Evolutionary conservation across 1,140 invertebrate species (phyloP).

Genomic region (Plectus sambesii): DNA sequence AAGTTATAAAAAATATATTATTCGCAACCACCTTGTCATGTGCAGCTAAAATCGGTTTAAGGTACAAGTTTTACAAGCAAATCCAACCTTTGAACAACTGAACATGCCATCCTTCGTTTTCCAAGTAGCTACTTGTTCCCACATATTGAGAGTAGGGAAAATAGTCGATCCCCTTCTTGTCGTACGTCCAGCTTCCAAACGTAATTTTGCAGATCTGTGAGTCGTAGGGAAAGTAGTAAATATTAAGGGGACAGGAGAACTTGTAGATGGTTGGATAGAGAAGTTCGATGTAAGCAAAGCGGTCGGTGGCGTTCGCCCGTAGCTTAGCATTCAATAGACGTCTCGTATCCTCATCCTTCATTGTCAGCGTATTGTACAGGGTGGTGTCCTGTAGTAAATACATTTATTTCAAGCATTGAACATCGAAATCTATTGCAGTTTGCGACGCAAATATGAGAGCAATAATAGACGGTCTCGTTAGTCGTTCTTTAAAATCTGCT

Average conservation of each 20-base stretch:
- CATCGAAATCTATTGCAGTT: slow-evolving; percentile 7
- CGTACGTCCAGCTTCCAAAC: slow-evolving; percentile 51
- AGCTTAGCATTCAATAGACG: slow-evolving; percentile 42
- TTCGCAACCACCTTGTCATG: too few relatives aligned
- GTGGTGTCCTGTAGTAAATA: slow-evolving; percentile 2
- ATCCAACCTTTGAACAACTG: slow-evolving; percentile 13
- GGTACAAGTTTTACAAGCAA: too few relatives aligned
- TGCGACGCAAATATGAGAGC: slow-evolving; percentile 10
- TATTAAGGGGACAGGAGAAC: slow-evolving; percentile 40
- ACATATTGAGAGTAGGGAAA: slow-evolving; percentile 36
- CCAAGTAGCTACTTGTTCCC: slow-evolving; percentile 39
- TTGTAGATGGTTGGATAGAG: slow-evolving; percentile 44
- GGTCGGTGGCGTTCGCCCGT: slow-evolving; percentile 30
- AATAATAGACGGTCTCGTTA: too few relatives aligned
- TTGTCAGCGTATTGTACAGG: slow-evolving; percentile 26
- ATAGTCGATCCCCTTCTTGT: slow-evolving; percentile 44
- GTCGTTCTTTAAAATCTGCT: too few relatives aligned
- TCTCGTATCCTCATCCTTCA: slow-evolving; percentile 45
- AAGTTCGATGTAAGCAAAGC: slow-evolving; percentile 34
- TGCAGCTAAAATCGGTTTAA: too few relatives aligned
- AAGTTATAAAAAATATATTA: too few relatives aligned
- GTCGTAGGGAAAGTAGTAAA: slow-evolving; percentile 40
- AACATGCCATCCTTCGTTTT: slow-evolving; percentile 44
- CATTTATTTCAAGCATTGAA: background rate
- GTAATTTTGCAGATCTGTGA: slow-evolving; percentile 40